Base-by-base conservation (phyloP, 2,113 vertebrate genomes). In the Turdus rufiventris region DNA sequence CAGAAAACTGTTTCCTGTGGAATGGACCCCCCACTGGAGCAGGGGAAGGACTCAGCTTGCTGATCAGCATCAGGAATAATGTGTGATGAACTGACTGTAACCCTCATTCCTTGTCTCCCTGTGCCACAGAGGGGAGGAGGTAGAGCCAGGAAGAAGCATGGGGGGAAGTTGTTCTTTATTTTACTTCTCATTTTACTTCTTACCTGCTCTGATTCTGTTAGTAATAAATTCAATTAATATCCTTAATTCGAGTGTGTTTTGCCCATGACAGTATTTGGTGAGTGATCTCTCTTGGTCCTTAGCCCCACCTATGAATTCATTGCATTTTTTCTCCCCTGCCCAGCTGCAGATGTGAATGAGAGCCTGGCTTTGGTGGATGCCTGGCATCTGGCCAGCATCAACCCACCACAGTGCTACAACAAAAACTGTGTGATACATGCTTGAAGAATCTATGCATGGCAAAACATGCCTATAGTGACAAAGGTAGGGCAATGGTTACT, bases 221-320 rank as follows among this genome's bases (percentile, higher is more conserved):
- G 18, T n/a, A 45, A 68, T 33, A 28, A 60, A 60, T 51, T 51
- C 18, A 36, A 3, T 51, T 43, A 60, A 58, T 45, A 68, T 60
- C 26, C 36, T 9, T 0, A 60, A 12, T 14, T 38, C 0, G 1
- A 45, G 18, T 28, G 9, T 43, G 21, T 68, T 68, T 45, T 68
- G 26, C 54, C 45, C 0, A 0, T 76, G 33, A 26, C 0, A 0
- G 26, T 43, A 36, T 76, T 68, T 23, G 45, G 9, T 38, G 43
- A 76, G 9, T 21, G 54, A 77, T 38, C 14, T 53, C 38, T 23
- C 26, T 33, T 0, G 0, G 33, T 43, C 62, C 21, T 60, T 60
- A 36, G 26, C 45, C 54, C 54, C 60, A 9, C 14, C 11, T 26
- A 23, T 21, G 2, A 85, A 60, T 66, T 75, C 4, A 50, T 10